Evolutionary conservation across 1,140 invertebrate species (phyloP), one percentile per base, ranked within the genome.

Genomic region (Propsilocerus akamusi): DNA sequence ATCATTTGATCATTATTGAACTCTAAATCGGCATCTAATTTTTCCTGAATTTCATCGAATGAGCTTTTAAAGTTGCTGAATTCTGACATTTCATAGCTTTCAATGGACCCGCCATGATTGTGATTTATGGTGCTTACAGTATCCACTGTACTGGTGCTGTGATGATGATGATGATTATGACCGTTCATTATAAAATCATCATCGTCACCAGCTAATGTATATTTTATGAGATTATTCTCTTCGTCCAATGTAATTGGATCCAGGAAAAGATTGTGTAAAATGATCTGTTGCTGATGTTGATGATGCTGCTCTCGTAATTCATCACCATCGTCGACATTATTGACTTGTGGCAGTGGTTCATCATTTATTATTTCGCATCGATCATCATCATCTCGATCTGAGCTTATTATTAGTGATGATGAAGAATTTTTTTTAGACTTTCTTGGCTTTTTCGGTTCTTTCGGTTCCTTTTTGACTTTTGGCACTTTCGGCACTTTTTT

Each of bases 151-250:
- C n/a, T n/a, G n/a, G n/a, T n/a, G n/a, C n/a, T n/a, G n/a, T n/a
- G n/a, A n/a, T n/a, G n/a, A n/a, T n/a, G n/a, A n/a, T n/a, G n/a
- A n/a, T n/a, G n/a, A 41, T 41, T 41, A 41, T 41, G 34, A 22
- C 34, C 34, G 22, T 41, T 41, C 34, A 41, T 41, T n/a, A 41
- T 41, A 41, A 41, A 41, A 41, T 41, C 34, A 41, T 41, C n/a
- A n/a, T n/a, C 34, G 17, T 41, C 34, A 41, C 34, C 34, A 41
- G 34, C 34, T 41, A 41, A 41, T 41, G 34, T 41, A 41, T 41
- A 41, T 41, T 41, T 41, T 41, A 41, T 41, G 2, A 41, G 34
- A 41, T 41, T 41, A 41, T 41, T 41, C 10, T 41, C 34, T 10
- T 41, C 34, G 22, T 41, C 34, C 5, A 41, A 20, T 41, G 34